phyloP scores from a whole-genome alignment of 2,113 vertebrate genomes.

The Mormyrus iriodes region DNA sequence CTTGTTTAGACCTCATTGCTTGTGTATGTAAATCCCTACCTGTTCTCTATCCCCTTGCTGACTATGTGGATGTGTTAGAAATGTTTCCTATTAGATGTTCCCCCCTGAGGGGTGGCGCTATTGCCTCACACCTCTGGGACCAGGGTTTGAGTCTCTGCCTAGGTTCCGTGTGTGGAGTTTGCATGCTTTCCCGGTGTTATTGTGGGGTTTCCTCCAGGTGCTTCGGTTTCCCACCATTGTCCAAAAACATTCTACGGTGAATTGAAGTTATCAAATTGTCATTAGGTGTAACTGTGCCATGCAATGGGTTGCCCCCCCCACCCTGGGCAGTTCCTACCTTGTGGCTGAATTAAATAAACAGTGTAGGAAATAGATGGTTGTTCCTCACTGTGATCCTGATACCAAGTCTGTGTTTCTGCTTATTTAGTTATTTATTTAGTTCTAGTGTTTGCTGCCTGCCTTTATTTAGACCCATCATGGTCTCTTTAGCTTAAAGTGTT shows the following conservation, averaged over 20 bases:
- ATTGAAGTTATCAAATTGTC: background rate
- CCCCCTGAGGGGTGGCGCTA: background rate
- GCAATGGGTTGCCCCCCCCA: background rate
- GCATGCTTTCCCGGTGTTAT: background rate
- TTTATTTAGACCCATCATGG: background rate
- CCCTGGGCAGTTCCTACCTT: background rate
- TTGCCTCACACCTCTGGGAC: background rate
- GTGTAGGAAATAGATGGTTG: background rate
- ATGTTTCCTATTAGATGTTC: background rate
- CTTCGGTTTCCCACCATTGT: background rate
- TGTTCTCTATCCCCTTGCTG: too few species aligned
- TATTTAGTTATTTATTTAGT: background rate
- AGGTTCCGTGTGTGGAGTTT: background rate
- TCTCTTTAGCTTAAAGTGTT: background rate
- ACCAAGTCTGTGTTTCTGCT: background rate
- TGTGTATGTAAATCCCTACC: background rate
- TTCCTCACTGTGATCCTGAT: background rate
- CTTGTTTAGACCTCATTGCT: background rate
- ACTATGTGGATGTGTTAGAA: too few species aligned
- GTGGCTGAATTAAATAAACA: background rate
- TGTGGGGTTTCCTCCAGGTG: background rate
- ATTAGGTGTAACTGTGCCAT: background rate
- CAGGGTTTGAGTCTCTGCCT: background rate
- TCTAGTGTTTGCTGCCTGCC: background rate
- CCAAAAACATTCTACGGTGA: background rate